These are phyloP conservation scores for Dicyrtoma fusca DNA, from an alignment of 2,888 invertebrate species.

Conservation along the genomic window DNA sequence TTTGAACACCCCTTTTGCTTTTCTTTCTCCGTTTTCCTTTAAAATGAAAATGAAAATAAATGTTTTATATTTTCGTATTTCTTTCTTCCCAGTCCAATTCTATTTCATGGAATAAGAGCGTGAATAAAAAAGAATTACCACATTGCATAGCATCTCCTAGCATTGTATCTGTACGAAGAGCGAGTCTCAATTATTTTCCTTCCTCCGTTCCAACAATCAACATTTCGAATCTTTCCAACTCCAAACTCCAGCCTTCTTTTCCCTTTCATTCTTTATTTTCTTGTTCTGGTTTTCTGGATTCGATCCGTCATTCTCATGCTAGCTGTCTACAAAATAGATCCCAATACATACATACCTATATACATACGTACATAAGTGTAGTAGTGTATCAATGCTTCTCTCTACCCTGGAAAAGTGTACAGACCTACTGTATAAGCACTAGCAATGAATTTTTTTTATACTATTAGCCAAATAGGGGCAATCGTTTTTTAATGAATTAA, in stretches of 20 bases:
- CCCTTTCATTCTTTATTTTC: conserved; percentile 4
- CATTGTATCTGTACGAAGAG: background rate
- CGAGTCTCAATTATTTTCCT: conserved; percentile 34
- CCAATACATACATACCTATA: too few species aligned
- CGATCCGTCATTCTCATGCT: conserved; percentile 19
- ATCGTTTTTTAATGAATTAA: too few species aligned
- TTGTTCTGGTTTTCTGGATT: background rate
- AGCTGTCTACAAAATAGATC: too few species aligned
- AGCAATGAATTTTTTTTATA: too few species aligned
- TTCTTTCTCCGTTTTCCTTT: background rate
- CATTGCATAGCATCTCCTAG: too few species aligned
- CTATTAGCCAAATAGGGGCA: too few species aligned
- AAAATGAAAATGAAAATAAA: too few species aligned
- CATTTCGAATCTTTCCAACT: conserved; percentile 5
- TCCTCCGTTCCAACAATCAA: conserved; percentile 24
- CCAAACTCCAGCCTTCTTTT: background rate
- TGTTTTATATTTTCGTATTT: background rate
- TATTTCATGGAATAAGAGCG: background rate
- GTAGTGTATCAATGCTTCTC: too few species aligned
- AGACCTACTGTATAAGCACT: too few species aligned
- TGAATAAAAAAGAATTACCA: too few species aligned
- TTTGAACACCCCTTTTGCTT: conserved; percentile 6
- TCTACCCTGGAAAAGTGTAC: too few species aligned
- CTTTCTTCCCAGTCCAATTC: background rate
- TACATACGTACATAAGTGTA: too few species aligned